These are phyloP conservation scores for Azemiops feae DNA, from an alignment of 2,113 vertebrate species.

Conservation along the genomic window DNA sequence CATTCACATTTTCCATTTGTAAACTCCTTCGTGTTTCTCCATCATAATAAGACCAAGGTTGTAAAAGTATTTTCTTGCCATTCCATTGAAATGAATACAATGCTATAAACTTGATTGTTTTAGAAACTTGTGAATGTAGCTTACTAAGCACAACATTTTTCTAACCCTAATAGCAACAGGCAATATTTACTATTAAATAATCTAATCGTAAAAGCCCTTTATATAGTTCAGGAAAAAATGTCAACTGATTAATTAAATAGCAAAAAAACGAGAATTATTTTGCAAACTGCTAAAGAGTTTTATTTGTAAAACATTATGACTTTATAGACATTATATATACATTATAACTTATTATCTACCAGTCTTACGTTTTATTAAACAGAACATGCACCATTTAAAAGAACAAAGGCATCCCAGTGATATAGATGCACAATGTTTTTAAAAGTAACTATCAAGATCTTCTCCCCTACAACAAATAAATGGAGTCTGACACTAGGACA, in stretches of 20 bases:
- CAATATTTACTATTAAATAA: background rate
- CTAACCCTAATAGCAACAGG: constrained; percentile 8
- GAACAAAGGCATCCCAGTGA: constrained; percentile 43
- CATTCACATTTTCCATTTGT: background rate
- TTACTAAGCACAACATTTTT: background rate
- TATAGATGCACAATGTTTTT: constrained; percentile 17
- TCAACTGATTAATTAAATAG: background rate
- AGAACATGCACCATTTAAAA: constrained; percentile 28
- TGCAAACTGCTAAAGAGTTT: background rate
- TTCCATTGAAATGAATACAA: background rate
- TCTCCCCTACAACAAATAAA: constrained; percentile 44
- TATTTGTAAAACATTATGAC: background rate
- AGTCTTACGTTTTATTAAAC: constrained; percentile 23
- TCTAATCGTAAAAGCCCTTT: background rate
- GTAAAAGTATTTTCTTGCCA: background rate
- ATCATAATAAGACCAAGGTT: constrained; percentile 1
- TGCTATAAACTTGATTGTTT: background rate
- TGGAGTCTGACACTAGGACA: constrained; percentile 22
- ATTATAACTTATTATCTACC: constrained; percentile 23
- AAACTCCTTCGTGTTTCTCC: background rate
- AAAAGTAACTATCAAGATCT: constrained; percentile 41
- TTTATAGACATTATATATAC: too few species aligned
- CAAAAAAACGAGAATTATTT: background rate
- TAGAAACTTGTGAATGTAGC: background rate
- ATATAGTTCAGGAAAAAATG: background rate